Conservation (phyloP, 2,113 vertebrate species). For the Xiphophorus maculatus region DNA sequence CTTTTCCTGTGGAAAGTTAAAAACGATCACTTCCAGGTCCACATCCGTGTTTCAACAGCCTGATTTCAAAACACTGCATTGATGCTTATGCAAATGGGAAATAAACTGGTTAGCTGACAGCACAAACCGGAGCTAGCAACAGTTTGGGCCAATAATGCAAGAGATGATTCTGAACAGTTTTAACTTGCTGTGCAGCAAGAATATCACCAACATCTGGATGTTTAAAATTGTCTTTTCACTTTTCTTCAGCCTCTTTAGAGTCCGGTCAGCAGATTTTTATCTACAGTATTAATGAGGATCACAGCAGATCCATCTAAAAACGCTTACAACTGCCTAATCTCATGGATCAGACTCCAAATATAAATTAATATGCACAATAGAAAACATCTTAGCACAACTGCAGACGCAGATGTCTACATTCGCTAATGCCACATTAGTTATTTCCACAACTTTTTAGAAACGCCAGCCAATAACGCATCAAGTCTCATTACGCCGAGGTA, state of each 20-base stretch:
- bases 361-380: no score
- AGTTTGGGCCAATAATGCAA: no score
- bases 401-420: no score
- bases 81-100: not conserved
- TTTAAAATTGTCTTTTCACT: slow-evolving; percentile 10
- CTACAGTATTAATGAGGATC: not conserved
- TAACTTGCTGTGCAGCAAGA: slow-evolving; percentile 17
- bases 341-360: no score
- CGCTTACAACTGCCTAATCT: no score
- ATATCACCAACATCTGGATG: slow-evolving; percentile 32
- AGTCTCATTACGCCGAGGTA: no score
- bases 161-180: not conserved
- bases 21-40: not conserved
- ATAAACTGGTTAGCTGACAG: not conserved
- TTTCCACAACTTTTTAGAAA: no score
- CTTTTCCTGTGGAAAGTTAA: not conserved
- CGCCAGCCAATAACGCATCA: no score
- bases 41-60: not conserved
- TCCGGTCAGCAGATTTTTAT: slow-evolving; percentile 53
- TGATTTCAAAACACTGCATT: not conserved
- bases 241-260: slow-evolving; percentile 29
- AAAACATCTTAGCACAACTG: no score
- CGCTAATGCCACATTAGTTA: no score
- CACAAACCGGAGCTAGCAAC: no score
- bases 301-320: no score